Conservation (phyloP, 2,888 invertebrate genomes). For the Oxyteleia sp. region DNA sequence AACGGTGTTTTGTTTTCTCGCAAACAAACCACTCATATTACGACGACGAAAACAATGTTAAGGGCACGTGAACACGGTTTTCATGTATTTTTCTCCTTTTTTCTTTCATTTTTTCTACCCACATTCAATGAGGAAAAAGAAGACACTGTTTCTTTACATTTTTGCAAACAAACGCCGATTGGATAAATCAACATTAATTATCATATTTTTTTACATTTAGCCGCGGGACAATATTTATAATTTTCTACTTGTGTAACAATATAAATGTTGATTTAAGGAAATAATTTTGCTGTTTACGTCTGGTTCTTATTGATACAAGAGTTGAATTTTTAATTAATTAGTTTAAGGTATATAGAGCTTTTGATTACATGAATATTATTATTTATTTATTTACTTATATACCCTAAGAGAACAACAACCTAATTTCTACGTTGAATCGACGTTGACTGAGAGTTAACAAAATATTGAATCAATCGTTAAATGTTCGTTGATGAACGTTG, state of each 20-base stretch:
- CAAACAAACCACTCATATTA: constrained; percentile 72
- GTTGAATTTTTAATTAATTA: too few relatives aligned
- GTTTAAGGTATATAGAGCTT: too few relatives aligned
- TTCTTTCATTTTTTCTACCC: constrained; percentile 5
- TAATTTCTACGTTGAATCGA: too few relatives aligned
- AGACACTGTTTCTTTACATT: constrained; percentile 44
- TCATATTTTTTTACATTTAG: constrained; percentile 11
- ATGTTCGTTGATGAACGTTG: too few relatives aligned
- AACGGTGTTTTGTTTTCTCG: constrained; percentile 77
- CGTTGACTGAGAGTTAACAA: too few relatives aligned
- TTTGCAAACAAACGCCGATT: constrained; percentile 22
- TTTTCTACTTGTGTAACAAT: background rate
- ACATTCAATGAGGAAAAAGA: constrained; percentile 49
- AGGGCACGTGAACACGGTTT: constrained; percentile 55
- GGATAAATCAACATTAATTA: constrained; percentile 47
- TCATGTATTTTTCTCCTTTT: constrained; percentile 29
- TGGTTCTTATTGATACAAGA: too few relatives aligned
- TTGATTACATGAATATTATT: too few relatives aligned
- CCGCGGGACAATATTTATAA: constrained; percentile 7
- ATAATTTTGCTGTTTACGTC: background rate
- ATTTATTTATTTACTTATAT: too few relatives aligned
- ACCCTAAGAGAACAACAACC: too few relatives aligned
- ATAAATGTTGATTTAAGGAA: background rate
- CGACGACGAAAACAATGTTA: constrained; percentile 54
- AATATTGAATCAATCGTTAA: too few relatives aligned